Evolutionary conservation across 2,888 invertebrate genomes (phyloP), one percentile per base, ranked within the genome.

Genomic region (Xylocampa areola): DNA sequence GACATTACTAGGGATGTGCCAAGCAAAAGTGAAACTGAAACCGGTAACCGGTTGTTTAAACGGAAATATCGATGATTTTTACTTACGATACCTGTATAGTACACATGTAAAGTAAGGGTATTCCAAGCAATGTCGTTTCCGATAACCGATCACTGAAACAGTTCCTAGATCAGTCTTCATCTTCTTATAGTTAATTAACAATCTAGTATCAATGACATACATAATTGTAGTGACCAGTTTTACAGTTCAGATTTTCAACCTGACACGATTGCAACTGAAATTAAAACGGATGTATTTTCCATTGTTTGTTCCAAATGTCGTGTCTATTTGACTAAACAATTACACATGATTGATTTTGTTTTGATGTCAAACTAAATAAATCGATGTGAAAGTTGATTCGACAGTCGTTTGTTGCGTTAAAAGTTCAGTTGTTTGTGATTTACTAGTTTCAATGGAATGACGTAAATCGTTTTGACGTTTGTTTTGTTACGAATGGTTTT

Each of bases 281-380:
- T 63, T 36, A 25, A 50, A 58, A 47, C 45, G n/a, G 32, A 45
- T 50, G 23, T 50, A 25, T 35, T 58, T 35, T 19, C 16, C 45
- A 58, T 50, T 64, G 50, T 58, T 43, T 47, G 50, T 39, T 21
- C 17, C 36, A 29, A 63, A 64, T 45, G 50, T 57, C 36, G 57
- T n/a, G 36, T 64, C 8, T 50, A 58, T 64, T 58, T 50, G 29
- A 43, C 50, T 33, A 64, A 64, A 63, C 33, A 64, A 58, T 64
- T 47, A 57, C 65, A 47, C 63, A 58, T 64, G 58, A 64, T 25
- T 58, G 58, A 64, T 36, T 57, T 50, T 51, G 33, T 50, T 64
- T 64, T 57, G 41, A 43, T 58, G 50, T 41, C 13, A 33, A 39
- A 17, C 25, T 44, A 44, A 64, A 27, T 50, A 39, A 57, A 58